These are phyloP conservation scores for Sebastes umbrosus DNA, from an alignment of 2,797 vertebrate species.

Conservation along the genomic window DNA sequence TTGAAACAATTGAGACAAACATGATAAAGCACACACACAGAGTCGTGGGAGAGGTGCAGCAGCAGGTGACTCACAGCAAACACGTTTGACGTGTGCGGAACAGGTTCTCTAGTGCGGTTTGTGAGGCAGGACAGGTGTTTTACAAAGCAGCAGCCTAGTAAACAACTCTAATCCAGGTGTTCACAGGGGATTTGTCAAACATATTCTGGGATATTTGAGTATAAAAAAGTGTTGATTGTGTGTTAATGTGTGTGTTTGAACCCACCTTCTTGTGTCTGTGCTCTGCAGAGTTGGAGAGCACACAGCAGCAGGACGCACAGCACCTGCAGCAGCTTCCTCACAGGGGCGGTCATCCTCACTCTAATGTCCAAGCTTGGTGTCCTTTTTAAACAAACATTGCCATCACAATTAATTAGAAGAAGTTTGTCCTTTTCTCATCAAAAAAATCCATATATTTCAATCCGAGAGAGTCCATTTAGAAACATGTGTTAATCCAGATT, in stretches of 20 bases:
- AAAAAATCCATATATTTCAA: not conserved
- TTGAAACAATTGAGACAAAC: conserved; percentile 60
- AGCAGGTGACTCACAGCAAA: conserved; percentile 71
- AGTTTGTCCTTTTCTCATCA: not conserved
- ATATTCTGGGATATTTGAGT: not conserved
- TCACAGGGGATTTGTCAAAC: not conserved
- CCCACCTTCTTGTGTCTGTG: conserved; percentile 75
- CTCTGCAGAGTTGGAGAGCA: conserved; percentile 51
- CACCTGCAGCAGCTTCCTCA: conserved; percentile 61
- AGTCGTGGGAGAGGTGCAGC: conserved; percentile 63
- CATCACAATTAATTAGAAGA: not conserved
- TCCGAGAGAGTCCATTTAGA: conserved; percentile 23
- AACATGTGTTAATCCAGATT: not conserved
- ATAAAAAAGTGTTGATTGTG: not conserved
- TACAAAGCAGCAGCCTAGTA: not conserved
- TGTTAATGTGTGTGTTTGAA: not conserved
- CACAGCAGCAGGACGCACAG: conserved; percentile 66
- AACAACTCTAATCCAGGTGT: not conserved
- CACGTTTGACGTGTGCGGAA: conserved; percentile 63
- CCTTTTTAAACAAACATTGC: conserved; percentile 21
- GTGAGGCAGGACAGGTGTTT: conserved; percentile 51
- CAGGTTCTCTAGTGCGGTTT: conserved; percentile 61
- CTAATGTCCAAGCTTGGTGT: not conserved
- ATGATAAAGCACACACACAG: conserved; percentile 33
- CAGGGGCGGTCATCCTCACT: conserved; percentile 52